phyloP scores from a whole-genome alignment of 1,140 invertebrate species.

The Antheraea pernyi region DNA sequence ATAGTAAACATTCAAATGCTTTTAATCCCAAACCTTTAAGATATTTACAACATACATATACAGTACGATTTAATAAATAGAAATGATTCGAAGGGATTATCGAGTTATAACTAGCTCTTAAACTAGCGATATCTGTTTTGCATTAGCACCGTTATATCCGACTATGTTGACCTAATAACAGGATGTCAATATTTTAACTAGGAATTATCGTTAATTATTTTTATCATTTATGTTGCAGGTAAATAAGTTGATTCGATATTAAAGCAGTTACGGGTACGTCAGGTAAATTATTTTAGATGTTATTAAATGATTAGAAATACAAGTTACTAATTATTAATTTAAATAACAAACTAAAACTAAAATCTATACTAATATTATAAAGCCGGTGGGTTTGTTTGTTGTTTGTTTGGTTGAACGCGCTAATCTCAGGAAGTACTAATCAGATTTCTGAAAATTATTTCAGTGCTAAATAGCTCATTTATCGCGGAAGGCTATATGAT shows the following conservation, averaged over 20 bases:
- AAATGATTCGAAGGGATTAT: background rate
- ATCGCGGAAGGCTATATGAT: no score
- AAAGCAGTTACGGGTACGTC: background rate
- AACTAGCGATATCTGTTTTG: background rate
- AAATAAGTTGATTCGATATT: background rate
- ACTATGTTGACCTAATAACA: background rate
- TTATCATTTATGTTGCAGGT: background rate
- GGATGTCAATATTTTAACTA: background rate
- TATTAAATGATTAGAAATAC: no score
- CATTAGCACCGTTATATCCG: background rate
- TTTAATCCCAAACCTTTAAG: background rate
- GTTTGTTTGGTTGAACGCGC: no score
- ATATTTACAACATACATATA: background rate
- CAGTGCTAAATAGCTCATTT: no score
- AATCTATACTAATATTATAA: no score
- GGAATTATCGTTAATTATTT: background rate
- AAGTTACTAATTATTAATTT: no score
- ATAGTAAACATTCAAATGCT: slow-evolving; percentile 1
- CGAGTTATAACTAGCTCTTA: background rate
- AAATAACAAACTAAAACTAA: no score
- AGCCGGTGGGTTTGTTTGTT: no score
- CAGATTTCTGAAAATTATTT: no score
- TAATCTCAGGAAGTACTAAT: no score
- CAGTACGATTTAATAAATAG: background rate
- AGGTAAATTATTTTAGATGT: background rate